Conservation (phyloP, 2,888 invertebrate genomes). For the Chloromyia formosa region DNA sequence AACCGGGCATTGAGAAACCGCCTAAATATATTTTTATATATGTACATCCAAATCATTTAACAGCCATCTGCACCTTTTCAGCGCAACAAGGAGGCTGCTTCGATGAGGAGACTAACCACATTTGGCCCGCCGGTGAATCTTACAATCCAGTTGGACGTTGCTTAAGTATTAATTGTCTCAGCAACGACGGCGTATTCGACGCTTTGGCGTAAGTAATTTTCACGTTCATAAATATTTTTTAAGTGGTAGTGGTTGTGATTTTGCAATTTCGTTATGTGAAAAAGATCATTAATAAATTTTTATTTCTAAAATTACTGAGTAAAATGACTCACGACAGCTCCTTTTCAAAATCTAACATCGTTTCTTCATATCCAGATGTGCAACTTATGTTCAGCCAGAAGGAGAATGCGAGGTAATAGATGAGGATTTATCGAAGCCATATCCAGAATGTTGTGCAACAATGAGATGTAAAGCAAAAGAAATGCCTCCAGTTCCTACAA, state of each 20-base stretch:
- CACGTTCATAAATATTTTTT: not conserved
- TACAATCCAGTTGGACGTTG: conserved; percentile 36
- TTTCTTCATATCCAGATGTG: conserved; percentile 30
- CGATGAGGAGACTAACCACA: conserved; percentile 35
- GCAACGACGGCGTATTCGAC: conserved; percentile 29
- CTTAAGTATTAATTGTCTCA: conserved; percentile 27
- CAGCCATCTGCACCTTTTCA: too few species aligned
- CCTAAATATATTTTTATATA: too few species aligned
- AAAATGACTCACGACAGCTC: too few species aligned
- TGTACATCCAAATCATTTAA: too few species aligned
- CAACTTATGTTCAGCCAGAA: not conserved
- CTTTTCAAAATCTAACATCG: too few species aligned
- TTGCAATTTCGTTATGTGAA: too few species aligned
- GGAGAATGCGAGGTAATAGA: conserved; percentile 16
- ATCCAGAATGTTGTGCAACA: conserved; percentile 42
- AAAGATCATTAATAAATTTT: not conserved
- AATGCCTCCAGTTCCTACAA: not conserved
- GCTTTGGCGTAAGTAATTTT: conserved; percentile 36
- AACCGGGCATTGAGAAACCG: too few species aligned
- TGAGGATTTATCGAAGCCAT: conserved; percentile 38
- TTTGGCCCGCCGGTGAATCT: conserved; percentile 38
- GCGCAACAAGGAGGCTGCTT: conserved; percentile 11
- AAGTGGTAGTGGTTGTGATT: too few species aligned
- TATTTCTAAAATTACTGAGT: too few species aligned
- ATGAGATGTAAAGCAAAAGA: conserved; percentile 25